Conservation (phyloP, 2,113 vertebrate genomes). For the Irena cyanogastra region DNA sequence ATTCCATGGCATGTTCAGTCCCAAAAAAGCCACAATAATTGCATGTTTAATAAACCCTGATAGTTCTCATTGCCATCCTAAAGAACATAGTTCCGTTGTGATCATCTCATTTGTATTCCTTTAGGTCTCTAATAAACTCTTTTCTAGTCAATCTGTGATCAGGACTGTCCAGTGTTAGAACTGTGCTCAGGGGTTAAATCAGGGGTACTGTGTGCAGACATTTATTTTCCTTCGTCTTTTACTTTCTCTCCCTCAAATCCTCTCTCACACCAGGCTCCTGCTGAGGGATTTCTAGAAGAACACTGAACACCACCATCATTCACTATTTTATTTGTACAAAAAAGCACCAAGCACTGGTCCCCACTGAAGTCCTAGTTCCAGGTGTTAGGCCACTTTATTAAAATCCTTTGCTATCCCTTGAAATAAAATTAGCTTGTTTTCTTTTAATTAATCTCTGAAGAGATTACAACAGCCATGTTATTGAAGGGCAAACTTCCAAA, state of each 20-base stretch:
- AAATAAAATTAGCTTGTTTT: not conserved
- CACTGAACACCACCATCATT: not conserved
- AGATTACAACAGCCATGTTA: not conserved
- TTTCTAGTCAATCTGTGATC: not conserved
- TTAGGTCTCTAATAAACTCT: not conserved
- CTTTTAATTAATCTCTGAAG: not conserved
- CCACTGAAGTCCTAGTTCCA: not conserved
- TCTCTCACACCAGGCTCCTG: not conserved
- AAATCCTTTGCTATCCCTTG: not conserved
- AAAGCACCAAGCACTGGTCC: not conserved
- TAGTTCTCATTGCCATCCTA: not conserved
- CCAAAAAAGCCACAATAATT: not conserved
- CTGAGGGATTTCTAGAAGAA: not conserved
- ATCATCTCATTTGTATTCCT: not conserved
- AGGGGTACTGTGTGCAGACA: not conserved
- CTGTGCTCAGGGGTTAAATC: not conserved
- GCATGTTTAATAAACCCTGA: not conserved
- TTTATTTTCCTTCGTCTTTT: not conserved
- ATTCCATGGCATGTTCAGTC: not conserved
- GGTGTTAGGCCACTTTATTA: not conserved
- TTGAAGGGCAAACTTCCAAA: not conserved
- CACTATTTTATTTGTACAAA: not conserved
- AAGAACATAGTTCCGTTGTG: not conserved
- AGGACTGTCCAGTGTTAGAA: not conserved
- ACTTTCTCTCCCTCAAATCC: not conserved